Evolutionary conservation across 2,113 vertebrate species (phyloP).

Genomic region (Mustela nigripes): DNA sequence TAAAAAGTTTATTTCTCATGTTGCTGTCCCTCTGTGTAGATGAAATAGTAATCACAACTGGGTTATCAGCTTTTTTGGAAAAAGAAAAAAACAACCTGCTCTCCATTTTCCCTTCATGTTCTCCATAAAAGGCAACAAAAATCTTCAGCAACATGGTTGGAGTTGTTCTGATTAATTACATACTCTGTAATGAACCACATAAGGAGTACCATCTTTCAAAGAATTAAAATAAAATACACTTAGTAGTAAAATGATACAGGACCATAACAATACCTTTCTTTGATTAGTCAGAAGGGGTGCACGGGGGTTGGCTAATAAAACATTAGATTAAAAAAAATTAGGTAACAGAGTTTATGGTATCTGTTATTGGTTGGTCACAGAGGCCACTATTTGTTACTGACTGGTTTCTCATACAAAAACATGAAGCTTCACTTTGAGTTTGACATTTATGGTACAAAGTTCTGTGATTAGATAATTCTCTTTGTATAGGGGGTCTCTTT

Average conservation of each 20-base stretch:
- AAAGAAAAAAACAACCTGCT: background rate
- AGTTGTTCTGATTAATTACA: conserved; percentile 65
- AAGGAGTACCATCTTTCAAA: conserved; percentile 35
- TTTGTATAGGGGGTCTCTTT: background rate
- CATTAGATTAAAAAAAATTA: background rate
- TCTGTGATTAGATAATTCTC: conserved; percentile 36
- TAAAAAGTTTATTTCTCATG: conserved; percentile 46
- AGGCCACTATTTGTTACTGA: conserved; percentile 16
- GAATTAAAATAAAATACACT: conserved; percentile 55
- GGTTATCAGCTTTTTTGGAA: conserved; percentile 60
- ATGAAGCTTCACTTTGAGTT: background rate
- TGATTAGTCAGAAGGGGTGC: background rate
- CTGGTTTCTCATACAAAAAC: conserved; percentile 38
- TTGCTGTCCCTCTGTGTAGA: conserved; percentile 46
- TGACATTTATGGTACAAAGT: background rate
- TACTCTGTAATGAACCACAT: conserved; percentile 35
- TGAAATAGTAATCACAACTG: conserved; percentile 61
- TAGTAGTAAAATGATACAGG: conserved; percentile 9
- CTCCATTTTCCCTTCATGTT: conserved; percentile 39
- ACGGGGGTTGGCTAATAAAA: background rate
- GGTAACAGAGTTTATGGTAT: background rate
- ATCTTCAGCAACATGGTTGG: background rate
- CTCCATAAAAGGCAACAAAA: conserved; percentile 74
- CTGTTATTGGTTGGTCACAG: background rate
- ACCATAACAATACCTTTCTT: background rate